Evolutionary conservation across 2,113 vertebrate species (phyloP).

Genomic region (Carollia perspicillata): DNA sequence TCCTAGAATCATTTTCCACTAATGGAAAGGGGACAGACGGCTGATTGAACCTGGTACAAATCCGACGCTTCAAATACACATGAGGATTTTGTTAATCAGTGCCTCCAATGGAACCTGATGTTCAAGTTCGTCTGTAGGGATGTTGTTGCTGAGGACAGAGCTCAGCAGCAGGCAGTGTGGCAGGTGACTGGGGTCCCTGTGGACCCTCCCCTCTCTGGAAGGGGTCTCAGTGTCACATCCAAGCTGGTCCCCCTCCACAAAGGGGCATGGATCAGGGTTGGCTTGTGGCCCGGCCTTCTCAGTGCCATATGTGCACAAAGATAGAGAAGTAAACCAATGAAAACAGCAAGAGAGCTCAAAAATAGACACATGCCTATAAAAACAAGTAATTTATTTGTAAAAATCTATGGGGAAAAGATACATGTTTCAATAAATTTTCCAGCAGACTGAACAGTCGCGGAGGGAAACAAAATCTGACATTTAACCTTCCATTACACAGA

Average conservation of each 20-base stretch:
- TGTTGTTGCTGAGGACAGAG: not conserved
- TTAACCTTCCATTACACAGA: not conserved
- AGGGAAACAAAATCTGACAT: not conserved
- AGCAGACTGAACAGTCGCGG: not conserved
- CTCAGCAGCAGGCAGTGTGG: not conserved
- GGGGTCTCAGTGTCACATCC: not conserved
- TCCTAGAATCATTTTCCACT: not conserved
- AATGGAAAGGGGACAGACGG: not conserved
- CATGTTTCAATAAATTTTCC: not conserved
- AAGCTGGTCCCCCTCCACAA: rapidly evolving
- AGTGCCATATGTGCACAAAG: not conserved
- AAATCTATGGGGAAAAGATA: not conserved
- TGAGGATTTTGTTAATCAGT: not conserved
- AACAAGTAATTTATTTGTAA: not conserved
- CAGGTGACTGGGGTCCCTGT: not conserved
- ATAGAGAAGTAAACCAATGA: not conserved
- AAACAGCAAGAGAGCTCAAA: not conserved
- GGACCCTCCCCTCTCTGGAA: not conserved
- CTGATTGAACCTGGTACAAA: not conserved
- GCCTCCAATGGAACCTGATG: not conserved
- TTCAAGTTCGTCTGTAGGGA: not conserved
- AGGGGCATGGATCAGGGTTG: not conserved
- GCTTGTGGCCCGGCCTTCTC: not conserved
- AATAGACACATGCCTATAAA: not conserved
- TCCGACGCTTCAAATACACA: not conserved